A percentile compares a stretch with the other conserved stretches of the same genome.
phyloP scores from a whole-genome alignment of 2,888 invertebrate genomes.

The Rhynchonema sp. region DNA sequence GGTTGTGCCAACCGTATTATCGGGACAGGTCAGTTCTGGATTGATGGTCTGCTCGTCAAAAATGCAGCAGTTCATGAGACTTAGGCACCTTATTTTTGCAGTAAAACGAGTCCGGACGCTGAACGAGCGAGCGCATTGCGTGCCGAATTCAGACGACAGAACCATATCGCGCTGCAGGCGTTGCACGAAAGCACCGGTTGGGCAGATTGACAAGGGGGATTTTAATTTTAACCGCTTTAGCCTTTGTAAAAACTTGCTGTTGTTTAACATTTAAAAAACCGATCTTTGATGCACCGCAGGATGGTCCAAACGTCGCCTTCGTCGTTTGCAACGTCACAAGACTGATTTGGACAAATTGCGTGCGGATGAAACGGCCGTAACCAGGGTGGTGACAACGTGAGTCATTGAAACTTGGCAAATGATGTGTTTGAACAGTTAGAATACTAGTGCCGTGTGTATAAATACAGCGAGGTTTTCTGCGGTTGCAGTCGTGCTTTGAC shows the following conservation, averaged over 20 bases:
- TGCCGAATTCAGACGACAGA: background rate
- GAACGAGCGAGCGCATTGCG: background rate
- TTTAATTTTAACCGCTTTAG: too few relatives aligned
- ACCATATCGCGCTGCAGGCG: background rate
- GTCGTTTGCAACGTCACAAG: background rate
- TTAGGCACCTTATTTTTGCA: too few relatives aligned
- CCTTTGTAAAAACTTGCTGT: too few relatives aligned
- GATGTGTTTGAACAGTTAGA: background rate
- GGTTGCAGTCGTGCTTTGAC: too few relatives aligned
- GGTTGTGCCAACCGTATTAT: constrained; percentile 21
- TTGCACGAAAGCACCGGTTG: background rate
- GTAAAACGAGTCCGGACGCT: background rate
- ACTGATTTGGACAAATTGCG: background rate
- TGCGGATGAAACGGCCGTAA: background rate
- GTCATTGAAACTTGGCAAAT: background rate
- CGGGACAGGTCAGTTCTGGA: background rate
- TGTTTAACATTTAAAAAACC: too few relatives aligned
- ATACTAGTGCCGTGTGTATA: background rate
- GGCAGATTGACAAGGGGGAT: too few relatives aligned
- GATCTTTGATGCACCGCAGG: too few relatives aligned
- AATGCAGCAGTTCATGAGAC: too few relatives aligned
- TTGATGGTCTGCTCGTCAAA: too few relatives aligned
- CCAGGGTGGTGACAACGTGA: background rate
- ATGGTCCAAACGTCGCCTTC: background rate
- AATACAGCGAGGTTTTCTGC: too few relatives aligned